Evolutionary conservation across 2,797 vertebrate species (phyloP).

Genomic region (Oryzias sinensis): DNA sequence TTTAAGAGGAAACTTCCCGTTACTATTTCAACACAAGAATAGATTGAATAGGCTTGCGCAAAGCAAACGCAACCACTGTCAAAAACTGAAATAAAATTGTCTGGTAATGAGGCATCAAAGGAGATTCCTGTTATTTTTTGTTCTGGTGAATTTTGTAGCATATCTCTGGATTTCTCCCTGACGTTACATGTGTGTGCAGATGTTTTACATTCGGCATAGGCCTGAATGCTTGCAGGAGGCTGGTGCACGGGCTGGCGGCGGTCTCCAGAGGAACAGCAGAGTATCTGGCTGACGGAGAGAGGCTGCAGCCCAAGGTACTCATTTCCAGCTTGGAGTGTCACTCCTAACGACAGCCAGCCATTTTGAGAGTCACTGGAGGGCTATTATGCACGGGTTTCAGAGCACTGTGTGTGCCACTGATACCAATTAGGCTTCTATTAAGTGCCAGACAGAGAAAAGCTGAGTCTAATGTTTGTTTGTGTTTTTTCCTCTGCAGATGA

Average conservation of each 20-base stretch:
- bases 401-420: slow-evolving; percentile 22
- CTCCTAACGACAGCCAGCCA: slow-evolving; percentile 39
- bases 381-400: slow-evolving; percentile 49
- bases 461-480: slow-evolving; percentile 18
- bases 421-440: slow-evolving; percentile 47
- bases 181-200: slow-evolving; percentile 68
- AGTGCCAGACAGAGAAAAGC: slow-evolving; percentile 6
- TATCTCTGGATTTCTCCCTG: neutral
- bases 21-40: slow-evolving; percentile 44
- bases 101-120: neutral
- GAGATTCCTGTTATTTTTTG: neutral
- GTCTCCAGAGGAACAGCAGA: slow-evolving; percentile 89
- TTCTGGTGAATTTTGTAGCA: neutral
- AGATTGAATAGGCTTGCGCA: neutral
- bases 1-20: neutral
- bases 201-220: slow-evolving; percentile 93
- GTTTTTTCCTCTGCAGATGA: slow-evolving; percentile 78
- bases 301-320: slow-evolving; percentile 91
- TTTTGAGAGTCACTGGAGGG: slow-evolving; percentile 46
- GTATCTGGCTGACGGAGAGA: slow-evolving; percentile 86
- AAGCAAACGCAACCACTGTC: slow-evolving; percentile 16
- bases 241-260: slow-evolving; percentile 83
- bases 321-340: slow-evolving; percentile 48
- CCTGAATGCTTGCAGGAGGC: slow-evolving; percentile 83
- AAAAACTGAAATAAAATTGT: slow-evolving; percentile 10